Evolutionary conservation across 2,888 invertebrate species (phyloP), one percentile per base, ranked within the genome.

Genomic region (Drosophila birchii): DNA sequence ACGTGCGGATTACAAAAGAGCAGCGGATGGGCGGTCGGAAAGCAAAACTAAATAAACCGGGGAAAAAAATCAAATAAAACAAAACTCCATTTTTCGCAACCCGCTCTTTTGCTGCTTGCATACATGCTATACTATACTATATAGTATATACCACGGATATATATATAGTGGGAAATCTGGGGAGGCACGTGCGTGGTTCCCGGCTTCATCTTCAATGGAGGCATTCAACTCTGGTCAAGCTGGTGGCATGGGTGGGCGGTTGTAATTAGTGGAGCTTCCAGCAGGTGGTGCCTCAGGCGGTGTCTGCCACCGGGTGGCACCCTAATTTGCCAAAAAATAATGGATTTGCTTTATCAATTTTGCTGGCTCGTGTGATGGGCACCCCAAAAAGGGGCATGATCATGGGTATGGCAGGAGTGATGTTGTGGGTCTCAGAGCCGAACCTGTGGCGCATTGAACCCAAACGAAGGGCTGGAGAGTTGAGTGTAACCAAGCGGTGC

Each of bases 251-350:
- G 62, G 67, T 72, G 69, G 62, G 72, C 53, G 72, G 72, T 32
- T 32, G 72, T 57, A 70, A 70, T 70, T 70, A 70, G 69, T 32
- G 45, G 29, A 45, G 38, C 69, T 49, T 23, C 34, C 23, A 23
- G 5, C 51, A 29, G 26, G 41, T 60, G 26, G 41, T 60, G 47
- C 68, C 45, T 41, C 39, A 41, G 69, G 64, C 55, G 64, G 86
- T 86, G 86, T 67, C 81, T 77, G 82, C 84, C 86, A 86, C 81
- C 74, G 79, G 53, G 77, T 77, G 81, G 86, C 81, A 82, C 82
- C 86, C 78, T 81, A 81, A 83, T 81, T 84, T 81, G 81, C 78
- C 68, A 54, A 78, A 80, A 80, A 75, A 63, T 68, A 66, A 77
- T 80, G 81, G 78, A 85, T 78, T 82, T 80, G 67, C 75, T 77